phyloP scores from a whole-genome alignment of 2,797 vertebrate species.

The Peromyscus nudipes region DNA sequence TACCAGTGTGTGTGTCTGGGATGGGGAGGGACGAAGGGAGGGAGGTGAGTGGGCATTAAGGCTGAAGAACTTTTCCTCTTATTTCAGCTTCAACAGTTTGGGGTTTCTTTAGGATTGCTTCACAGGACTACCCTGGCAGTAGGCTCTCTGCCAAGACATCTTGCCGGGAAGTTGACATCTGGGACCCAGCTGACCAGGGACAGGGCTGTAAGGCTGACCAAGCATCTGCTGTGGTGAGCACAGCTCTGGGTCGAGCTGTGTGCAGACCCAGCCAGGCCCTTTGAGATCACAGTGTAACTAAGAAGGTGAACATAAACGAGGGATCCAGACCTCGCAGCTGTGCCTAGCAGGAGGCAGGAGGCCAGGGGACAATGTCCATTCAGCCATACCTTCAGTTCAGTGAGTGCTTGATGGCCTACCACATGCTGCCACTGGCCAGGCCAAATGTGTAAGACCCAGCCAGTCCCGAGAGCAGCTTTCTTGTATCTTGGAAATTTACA shows the following conservation, averaged over 20 bases:
- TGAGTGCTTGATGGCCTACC: not conserved
- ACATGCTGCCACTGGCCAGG: not conserved
- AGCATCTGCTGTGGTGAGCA: not conserved
- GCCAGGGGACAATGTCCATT: not conserved
- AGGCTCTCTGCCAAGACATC: conserved; percentile 16
- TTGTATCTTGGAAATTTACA: not conserved
- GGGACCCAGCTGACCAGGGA: not conserved
- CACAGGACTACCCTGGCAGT: not conserved
- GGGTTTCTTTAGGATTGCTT: conserved; percentile 36
- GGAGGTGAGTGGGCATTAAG: not conserved
- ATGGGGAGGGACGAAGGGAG: not conserved
- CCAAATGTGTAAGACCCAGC: not conserved
- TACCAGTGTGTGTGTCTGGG: not conserved
- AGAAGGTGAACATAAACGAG: not conserved
- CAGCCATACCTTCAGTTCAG: not conserved
- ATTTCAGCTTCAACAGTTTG: not conserved
- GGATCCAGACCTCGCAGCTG: too few relatives aligned
- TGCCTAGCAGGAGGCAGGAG: not conserved
- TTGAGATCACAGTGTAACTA: not conserved
- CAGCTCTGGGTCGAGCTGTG: fast-evolving
- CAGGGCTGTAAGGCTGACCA: not conserved
- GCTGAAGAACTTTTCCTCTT: not conserved
- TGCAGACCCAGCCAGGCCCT: not conserved
- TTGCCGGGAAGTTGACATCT: not conserved
- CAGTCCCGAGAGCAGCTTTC: not conserved